Conservation (phyloP, 2,113 vertebrate genomes). For the Condylura cristata region DNA sequence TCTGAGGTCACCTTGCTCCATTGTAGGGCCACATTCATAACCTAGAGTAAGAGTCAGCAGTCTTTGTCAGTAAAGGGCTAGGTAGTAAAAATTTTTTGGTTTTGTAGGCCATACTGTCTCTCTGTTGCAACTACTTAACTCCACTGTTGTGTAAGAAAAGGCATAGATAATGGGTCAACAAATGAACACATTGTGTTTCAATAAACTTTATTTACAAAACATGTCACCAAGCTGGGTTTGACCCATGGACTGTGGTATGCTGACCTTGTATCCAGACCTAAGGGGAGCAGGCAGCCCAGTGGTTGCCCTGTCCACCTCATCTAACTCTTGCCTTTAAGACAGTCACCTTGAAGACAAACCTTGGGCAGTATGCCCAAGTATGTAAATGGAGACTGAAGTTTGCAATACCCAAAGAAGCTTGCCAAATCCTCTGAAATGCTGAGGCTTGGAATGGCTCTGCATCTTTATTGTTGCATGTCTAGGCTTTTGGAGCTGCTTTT, state of each 20-base stretch:
- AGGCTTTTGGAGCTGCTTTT: neutral
- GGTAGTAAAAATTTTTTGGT: neutral
- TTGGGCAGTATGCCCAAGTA: neutral
- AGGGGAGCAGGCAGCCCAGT: neutral
- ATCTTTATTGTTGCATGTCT: neutral
- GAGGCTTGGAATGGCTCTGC: neutral
- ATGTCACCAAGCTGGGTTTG: neutral
- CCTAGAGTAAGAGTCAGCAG: neutral
- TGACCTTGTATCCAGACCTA: neutral
- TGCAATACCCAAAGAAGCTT: neutral
- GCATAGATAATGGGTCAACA: neutral
- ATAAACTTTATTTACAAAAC: neutral
- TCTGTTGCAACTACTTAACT: neutral
- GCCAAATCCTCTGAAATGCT: neutral
- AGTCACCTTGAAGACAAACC: neutral
- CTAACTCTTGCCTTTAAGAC: neutral
- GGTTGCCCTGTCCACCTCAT: neutral
- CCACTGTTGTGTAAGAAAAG: neutral
- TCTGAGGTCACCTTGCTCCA: fast-evolving
- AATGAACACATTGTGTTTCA: neutral
- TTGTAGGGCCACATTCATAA: neutral
- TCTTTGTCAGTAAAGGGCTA: neutral
- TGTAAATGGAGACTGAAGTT: neutral
- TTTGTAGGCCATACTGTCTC: neutral
- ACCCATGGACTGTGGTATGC: neutral